These are phyloP conservation scores for Cydia pomonella DNA, from an alignment of 1,140 invertebrate species.

Conservation along the genomic window DNA sequence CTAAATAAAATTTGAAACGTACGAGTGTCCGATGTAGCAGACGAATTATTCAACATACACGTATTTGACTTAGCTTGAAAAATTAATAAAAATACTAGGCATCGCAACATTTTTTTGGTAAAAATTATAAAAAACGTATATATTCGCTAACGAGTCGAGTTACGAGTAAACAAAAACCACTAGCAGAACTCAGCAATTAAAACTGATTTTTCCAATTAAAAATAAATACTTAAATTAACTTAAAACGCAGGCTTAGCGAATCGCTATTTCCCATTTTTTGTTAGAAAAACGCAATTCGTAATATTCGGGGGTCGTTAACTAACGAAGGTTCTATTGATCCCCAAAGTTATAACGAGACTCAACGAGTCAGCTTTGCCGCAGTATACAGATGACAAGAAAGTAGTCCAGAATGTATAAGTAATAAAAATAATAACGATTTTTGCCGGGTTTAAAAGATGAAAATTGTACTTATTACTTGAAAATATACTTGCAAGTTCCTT, in stretches of 20 bases:
- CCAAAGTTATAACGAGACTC: slow-evolving; percentile 16
- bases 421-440: not conserved
- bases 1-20: too few relatives aligned
- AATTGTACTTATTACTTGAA: too few relatives aligned
- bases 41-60: too few relatives aligned
- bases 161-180: not conserved
- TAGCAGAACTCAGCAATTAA: not conserved
- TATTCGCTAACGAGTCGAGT: not conserved
- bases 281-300: slow-evolving; percentile 1
- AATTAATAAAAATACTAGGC: too few relatives aligned
- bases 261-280: not conserved
- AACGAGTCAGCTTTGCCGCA: slow-evolving; percentile 1
- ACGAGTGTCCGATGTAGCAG: too few relatives aligned
- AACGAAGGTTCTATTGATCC: slow-evolving; percentile 16
- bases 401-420: not conserved
- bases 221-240: not conserved
- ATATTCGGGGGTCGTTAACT: slow-evolving; percentile 19
- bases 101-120: too few relatives aligned
- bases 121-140: not conserved
- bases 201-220: not conserved
- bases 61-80: too few relatives aligned
- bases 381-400: not conserved
- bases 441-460: not conserved
- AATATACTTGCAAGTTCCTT: too few relatives aligned
- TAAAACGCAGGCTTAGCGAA: not conserved